Percentiles rank a stretch among this genome's conserved stretches.
Conservation (phyloP, 2,888 invertebrate genomes). For the Nomada ruficornis region DNA sequence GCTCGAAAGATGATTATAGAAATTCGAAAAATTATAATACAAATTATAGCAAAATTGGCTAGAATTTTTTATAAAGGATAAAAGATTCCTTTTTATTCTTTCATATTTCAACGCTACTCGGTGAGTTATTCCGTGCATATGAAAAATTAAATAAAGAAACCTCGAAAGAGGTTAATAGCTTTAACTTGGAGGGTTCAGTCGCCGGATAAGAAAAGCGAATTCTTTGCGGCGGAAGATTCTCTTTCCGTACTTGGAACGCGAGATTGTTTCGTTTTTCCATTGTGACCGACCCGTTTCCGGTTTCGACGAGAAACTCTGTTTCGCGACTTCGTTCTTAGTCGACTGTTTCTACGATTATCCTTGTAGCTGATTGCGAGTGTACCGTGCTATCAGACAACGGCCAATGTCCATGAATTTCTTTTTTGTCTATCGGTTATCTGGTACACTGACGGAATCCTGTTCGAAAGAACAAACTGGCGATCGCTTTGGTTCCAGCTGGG, state of each 20-base stretch:
- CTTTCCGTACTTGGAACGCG: slow-evolving; percentile 3
- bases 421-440: slow-evolving; percentile 3
- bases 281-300: slow-evolving; percentile 31
- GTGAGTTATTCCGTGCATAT: too few species aligned
- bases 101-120: too few species aligned
- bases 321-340: neutral
- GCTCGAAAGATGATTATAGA: too few species aligned
- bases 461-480: slow-evolving; percentile 2
- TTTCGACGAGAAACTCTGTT: slow-evolving; percentile 7
- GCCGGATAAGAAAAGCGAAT: too few species aligned
- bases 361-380: neutral
- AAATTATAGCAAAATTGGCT: too few species aligned
- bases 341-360: neutral
- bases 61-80: too few species aligned
- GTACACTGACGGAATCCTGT: neutral
- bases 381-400: neutral
- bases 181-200: too few species aligned
- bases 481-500: neutral
- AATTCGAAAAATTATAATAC: too few species aligned
- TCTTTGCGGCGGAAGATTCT: neutral
- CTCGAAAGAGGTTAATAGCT: too few species aligned
- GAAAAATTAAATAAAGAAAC: too few species aligned
- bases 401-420: neutral
- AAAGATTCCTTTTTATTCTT: too few species aligned
- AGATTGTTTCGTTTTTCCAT: slow-evolving; percentile 13